A percentile compares a stretch with the other conserved stretches of the same genome.
These are phyloP conservation scores for Bolborhynchus lineola DNA, from an alignment of 2,113 vertebrate genomes.

Conservation along the genomic window DNA sequence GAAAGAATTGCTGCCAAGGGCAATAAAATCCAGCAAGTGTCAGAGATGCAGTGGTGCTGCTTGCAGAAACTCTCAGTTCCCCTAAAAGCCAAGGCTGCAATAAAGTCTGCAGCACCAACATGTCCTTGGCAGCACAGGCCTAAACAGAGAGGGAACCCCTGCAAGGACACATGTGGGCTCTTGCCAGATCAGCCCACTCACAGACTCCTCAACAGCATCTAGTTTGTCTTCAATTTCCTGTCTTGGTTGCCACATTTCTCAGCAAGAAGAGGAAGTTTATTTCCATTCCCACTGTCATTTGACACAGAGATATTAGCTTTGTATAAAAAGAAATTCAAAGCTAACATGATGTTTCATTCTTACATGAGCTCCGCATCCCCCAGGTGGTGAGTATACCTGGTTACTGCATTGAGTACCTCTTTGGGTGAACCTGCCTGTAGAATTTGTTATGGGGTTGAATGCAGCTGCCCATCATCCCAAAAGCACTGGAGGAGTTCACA, in stretches of 20 bases:
- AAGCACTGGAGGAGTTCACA: neutral
- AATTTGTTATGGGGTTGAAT: accelerated
- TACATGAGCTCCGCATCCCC: neutral
- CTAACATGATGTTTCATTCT: neutral
- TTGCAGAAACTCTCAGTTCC: neutral
- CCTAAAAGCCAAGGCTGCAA: neutral
- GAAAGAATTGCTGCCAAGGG: conserved; percentile 4
- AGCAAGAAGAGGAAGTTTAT: neutral
- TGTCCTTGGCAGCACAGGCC: neutral
- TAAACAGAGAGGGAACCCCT: neutral
- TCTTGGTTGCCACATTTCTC: neutral
- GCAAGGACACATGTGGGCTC: neutral
- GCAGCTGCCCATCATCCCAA: neutral
- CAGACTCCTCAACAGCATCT: neutral
- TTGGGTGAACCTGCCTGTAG: neutral
- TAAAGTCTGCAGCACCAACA: neutral
- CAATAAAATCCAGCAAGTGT: conserved; percentile 16
- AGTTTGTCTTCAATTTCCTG: neutral
- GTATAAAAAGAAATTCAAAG: neutral
- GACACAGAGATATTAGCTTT: neutral
- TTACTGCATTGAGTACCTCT: neutral
- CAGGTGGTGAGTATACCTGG: neutral
- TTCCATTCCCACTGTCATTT: neutral
- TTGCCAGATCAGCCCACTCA: neutral
- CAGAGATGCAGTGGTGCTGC: neutral